phyloP scores from a whole-genome alignment of 92 coral and sea anemone genomes.

The Anthopleura xanthogrammica region DNA sequence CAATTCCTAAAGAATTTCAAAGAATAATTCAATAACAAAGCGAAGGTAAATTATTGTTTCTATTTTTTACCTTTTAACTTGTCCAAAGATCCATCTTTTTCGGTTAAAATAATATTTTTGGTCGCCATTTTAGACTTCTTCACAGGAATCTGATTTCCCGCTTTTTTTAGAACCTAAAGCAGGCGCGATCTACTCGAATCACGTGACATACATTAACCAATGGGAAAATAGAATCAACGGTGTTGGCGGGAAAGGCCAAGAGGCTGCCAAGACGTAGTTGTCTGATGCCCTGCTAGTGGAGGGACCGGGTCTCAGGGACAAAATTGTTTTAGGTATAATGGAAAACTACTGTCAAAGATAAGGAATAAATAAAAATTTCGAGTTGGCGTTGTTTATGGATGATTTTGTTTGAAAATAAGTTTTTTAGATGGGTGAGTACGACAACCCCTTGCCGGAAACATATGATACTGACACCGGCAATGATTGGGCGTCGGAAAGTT shows the following conservation, averaged over 20 bases:
- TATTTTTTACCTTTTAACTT: background rate
- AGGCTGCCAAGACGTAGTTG: no score
- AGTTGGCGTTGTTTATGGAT: no score
- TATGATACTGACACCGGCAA: no score
- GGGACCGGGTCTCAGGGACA: no score
- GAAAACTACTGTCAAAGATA: no score
- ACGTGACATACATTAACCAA: constrained; percentile 16
- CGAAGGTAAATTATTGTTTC: background rate
- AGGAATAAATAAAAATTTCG: no score
- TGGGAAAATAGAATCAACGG: background rate
- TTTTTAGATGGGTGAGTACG: no score
- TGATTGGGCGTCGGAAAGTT: no score
- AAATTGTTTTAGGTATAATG: no score
- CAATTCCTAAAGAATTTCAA: background rate
- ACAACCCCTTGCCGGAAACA: no score
- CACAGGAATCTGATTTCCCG: constrained; percentile 8
- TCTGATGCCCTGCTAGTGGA: no score
- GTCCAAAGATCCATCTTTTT: background rate
- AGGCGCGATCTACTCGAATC: background rate
- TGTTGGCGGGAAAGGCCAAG: background rate
- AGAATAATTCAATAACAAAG: background rate
- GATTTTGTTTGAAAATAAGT: no score
- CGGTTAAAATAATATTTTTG: background rate
- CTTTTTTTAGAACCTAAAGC: constrained; percentile 2
- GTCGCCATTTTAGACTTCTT: constrained; percentile 15